A percentile compares a stretch with the other conserved stretches of the same genome.
Evolutionary conservation across 2,797 vertebrate genomes (phyloP).

Genomic region (Mormyrus hasselquistii): DNA sequence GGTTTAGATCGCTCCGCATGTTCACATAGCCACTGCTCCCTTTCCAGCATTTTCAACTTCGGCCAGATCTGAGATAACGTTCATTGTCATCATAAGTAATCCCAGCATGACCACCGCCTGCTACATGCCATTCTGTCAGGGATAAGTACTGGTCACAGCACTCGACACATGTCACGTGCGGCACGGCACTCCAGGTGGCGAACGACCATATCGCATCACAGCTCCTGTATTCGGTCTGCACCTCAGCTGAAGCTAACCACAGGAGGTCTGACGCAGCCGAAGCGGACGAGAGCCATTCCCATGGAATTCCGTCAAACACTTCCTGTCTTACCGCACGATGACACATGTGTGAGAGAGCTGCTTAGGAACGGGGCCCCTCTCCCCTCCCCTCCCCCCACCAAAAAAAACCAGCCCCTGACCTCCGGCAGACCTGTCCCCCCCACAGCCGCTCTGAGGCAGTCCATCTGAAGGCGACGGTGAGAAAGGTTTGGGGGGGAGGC

Average conservation of each 20-base stretch:
- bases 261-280: not conserved
- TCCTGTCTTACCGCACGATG: conserved; percentile 39
- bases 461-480: conserved; percentile 35
- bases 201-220: not conserved
- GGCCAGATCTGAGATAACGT: not conserved
- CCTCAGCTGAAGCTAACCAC: not conserved
- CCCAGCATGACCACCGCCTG: not conserved
- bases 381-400: not conserved
- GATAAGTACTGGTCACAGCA: not conserved
- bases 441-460: conserved; percentile 22
- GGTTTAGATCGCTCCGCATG: not conserved
- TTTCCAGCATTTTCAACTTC: not conserved
- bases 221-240: not conserved
- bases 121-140: not conserved
- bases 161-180: not conserved
- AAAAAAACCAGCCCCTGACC: conserved; percentile 8
- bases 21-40: not conserved
- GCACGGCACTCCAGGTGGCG: not conserved
- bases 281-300: not conserved
- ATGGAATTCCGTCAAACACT: not conserved
- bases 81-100: not conserved
- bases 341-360: conserved; percentile 49
- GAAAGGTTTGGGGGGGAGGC: conserved; percentile 34
- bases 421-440: conserved; percentile 24
- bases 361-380: conserved; percentile 26